Evolutionary conservation across 2,797 vertebrate genomes (phyloP).

Genomic region (Tauraco hartlaubi): DNA sequence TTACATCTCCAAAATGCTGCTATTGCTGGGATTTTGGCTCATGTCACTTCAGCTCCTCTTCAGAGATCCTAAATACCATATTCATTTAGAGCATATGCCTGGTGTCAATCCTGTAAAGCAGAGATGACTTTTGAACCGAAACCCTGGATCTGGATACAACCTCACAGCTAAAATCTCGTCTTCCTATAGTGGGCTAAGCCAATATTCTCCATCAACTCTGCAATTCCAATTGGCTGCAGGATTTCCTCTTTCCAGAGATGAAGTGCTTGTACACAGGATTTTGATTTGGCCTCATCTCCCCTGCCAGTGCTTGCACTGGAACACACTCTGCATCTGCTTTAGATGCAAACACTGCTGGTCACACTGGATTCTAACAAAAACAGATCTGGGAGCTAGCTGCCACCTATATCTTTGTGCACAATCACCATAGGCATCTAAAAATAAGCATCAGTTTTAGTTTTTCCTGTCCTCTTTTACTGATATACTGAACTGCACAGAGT

Average conservation of each 20-base stretch:
- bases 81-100: slow-evolving; percentile 54
- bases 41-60: slow-evolving; percentile 68
- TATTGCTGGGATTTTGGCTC: slow-evolving; percentile 76
- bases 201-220: neutral
- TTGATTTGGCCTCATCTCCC: neutral
- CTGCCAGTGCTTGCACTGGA: neutral
- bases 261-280: neutral
- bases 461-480: slow-evolving; percentile 39
- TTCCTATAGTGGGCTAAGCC: neutral
- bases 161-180: neutral
- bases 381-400: neutral
- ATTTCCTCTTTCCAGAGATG: neutral
- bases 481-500: neutral
- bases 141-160: neutral
- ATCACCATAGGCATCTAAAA: slow-evolving; percentile 39
- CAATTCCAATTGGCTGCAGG: neutral
- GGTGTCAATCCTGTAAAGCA: slow-evolving; percentile 16
- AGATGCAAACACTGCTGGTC: neutral
- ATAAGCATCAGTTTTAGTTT: neutral
- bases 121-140: slow-evolving; percentile 33
- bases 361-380: neutral
- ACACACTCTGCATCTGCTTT: slow-evolving; percentile 31
- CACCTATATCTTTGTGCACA: neutral
- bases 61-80: slow-evolving; percentile 72
- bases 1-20: slow-evolving; percentile 64